These are phyloP conservation scores for Macheiramphus alcinus DNA, from an alignment of 2,113 vertebrate genomes.

Conservation along the genomic window DNA sequence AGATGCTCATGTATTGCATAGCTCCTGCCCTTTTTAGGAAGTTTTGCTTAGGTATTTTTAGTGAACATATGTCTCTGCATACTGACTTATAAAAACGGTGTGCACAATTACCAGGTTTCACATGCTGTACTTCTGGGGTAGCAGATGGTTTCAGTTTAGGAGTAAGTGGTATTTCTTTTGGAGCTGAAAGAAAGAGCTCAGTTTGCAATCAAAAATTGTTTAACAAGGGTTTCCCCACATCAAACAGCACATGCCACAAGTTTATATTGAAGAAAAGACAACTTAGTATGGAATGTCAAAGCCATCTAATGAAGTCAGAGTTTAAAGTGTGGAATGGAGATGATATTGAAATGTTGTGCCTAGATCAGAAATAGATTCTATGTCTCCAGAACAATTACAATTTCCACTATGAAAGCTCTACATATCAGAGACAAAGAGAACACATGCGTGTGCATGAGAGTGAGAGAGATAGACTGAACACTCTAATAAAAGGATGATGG, in stretches of 20 bases:
- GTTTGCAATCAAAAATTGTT: slow-evolving; percentile 46
- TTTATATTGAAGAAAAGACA: neutral
- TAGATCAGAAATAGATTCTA: neutral
- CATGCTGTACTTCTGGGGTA: slow-evolving; percentile 47
- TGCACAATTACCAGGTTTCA: slow-evolving; percentile 72
- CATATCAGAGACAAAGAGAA: neutral
- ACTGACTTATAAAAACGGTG: neutral
- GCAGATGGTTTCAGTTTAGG: slow-evolving; percentile 66
- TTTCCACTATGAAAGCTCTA: neutral
- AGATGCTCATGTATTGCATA: neutral
- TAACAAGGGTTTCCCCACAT: slow-evolving; percentile 17
- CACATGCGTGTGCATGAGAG: neutral
- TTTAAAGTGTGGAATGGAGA: neutral
- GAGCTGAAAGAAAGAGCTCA: slow-evolving; percentile 74
- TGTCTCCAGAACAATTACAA: neutral
- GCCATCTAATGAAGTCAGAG: slow-evolving; percentile 9
- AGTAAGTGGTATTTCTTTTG: slow-evolving; percentile 58
- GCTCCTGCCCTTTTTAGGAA: neutral
- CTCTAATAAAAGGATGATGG: neutral
- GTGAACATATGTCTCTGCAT: neutral
- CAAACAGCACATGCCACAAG: slow-evolving; percentile 24
- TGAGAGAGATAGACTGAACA: neutral
- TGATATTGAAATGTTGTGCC: neutral
- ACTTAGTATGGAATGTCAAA: slow-evolving; percentile 11
- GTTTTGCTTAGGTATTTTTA: neutral